Conservation (phyloP, 1,140 invertebrate genomes). For the Coenobita brevimanus region DNA sequence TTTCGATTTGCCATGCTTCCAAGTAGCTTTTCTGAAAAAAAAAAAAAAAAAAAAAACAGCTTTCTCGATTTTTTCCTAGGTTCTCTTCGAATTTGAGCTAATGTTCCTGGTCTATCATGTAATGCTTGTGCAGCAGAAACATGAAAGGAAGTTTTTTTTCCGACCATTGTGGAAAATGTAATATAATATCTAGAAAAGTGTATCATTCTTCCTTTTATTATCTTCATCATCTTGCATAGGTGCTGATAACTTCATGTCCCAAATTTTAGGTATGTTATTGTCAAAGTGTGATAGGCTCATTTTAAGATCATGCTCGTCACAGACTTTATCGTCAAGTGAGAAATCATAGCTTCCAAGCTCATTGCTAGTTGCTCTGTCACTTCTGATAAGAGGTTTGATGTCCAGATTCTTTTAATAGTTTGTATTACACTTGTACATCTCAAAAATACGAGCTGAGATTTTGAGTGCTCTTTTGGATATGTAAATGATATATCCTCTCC, state of each 20-base stretch:
- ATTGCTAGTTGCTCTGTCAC: slow-evolving; percentile 14
- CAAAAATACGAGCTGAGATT: slow-evolving; percentile 14
- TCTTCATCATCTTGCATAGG: neutral
- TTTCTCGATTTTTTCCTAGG: too few relatives aligned
- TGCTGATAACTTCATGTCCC: slow-evolving; percentile 2
- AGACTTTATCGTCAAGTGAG: neutral
- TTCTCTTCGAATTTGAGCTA: too few relatives aligned
- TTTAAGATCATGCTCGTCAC: slow-evolving; percentile 1
- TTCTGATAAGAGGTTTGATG: slow-evolving; percentile 11
- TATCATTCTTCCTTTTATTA: slow-evolving; percentile 5
- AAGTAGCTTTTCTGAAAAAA: too few relatives aligned
- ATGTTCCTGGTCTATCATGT: slow-evolving; percentile 14
- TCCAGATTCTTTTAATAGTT: neutral
- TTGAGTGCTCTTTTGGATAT: slow-evolving; percentile 7
- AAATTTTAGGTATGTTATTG: slow-evolving; percentile 2
- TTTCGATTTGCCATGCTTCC: too few relatives aligned
- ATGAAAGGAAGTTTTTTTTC: slow-evolving; percentile 3
- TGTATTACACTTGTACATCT: neutral
- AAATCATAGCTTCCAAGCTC: slow-evolving; percentile 12
- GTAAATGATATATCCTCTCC: neutral
- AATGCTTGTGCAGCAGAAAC: neutral
- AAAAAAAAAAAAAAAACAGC: too few relatives aligned
- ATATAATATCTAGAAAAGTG: slow-evolving; percentile 15
- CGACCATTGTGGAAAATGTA: neutral
- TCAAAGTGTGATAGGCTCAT: slow-evolving; percentile 7